Base-by-base conservation (phyloP, 2,113 vertebrate species). In the Bettongia penicillata region DNA sequence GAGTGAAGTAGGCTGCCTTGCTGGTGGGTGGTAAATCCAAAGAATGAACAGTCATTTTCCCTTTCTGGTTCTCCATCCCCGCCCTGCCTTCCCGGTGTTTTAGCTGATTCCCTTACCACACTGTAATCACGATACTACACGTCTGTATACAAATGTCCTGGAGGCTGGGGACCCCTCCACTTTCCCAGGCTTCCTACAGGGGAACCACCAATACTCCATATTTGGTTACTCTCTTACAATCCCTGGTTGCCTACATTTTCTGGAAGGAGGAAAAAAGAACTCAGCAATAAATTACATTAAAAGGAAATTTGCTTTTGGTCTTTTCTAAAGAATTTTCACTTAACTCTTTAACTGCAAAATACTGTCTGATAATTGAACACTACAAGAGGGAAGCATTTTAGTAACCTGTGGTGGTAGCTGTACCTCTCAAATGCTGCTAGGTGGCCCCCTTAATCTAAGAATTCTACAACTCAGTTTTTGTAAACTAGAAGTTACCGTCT, bases 311-410 rank as follows among this genome's bases (percentile, higher is more conserved):
- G 51, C 49, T 93, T 48, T 93, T 77, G 93, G 43, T 92, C 48
- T n/a, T 93, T 92, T 37, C 28, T 24, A 95, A 95, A 51, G 55
- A 95, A 61, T 91, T 93, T 51, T 84, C 31, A 91, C 55, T 5
- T 91, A 31, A 48, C 3, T n/a, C 31, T 95, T 95, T 97, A 93
- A 93, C 11, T 93, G 61, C 90, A 94, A 97, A 94, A 52, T 92
- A 51, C 8, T 92, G 48, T 91, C 8, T 90, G 51, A 53, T 89
- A 96, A 93, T 55, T 95, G 43, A 84, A 91, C 48, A 55, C 53
- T 84, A 31, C 94, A 24, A 77, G 91, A 94, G 14, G 47, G 51
- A 48, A 6, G 5, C 90, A 94, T 95, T 94, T 92, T 95, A 95
- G 91, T 6, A 93, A 25, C 95, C 89, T 92, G 1, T 95, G 53